These are phyloP conservation scores for Vanacampus margaritifer DNA, from an alignment of 2,113 vertebrate genomes.

Conservation along the genomic window DNA sequence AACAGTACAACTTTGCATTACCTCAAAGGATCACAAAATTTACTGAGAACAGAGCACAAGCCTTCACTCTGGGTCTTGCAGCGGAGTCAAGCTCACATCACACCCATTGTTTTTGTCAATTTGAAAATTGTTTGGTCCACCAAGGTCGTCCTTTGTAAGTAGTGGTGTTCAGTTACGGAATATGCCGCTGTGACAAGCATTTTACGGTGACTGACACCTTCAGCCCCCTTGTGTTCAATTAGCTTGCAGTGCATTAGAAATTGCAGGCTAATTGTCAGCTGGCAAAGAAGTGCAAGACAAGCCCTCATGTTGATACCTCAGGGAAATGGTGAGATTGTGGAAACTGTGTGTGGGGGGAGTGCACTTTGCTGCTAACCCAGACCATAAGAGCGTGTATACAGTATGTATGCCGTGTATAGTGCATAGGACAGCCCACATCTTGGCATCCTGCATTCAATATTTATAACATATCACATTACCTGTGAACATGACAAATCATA, in stretches of 20 bases:
- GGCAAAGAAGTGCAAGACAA: constrained; percentile 59
- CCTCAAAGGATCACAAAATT: neutral
- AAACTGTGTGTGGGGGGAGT: neutral
- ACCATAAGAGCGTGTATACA: constrained; percentile 29
- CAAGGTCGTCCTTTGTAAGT: constrained; percentile 17
- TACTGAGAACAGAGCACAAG: neutral
- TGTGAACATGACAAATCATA: constrained; percentile 42
- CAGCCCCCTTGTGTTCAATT: constrained; percentile 68
- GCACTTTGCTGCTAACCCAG: constrained; percentile 50
- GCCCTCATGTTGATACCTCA: constrained; percentile 55
- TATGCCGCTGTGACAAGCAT: constrained; percentile 17
- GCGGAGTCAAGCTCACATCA: neutral
- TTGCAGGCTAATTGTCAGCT: constrained; percentile 67
- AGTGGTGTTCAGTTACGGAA: constrained; percentile 6
- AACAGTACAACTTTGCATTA: neutral
- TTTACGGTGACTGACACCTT: constrained; percentile 63
- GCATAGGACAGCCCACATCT: constrained; percentile 40
- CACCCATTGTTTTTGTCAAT: neutral
- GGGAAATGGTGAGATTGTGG: constrained; percentile 27
- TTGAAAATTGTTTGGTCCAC: constrained; percentile 4
- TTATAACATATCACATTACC: constrained; percentile 57
- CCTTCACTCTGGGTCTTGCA: neutral
- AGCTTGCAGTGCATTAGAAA: constrained; percentile 62
- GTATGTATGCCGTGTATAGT: constrained; percentile 26
- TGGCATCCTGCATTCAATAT: constrained; percentile 57